Conservation (phyloP, 2,113 vertebrate species). For the Trochalopteron elliotii region DNA sequence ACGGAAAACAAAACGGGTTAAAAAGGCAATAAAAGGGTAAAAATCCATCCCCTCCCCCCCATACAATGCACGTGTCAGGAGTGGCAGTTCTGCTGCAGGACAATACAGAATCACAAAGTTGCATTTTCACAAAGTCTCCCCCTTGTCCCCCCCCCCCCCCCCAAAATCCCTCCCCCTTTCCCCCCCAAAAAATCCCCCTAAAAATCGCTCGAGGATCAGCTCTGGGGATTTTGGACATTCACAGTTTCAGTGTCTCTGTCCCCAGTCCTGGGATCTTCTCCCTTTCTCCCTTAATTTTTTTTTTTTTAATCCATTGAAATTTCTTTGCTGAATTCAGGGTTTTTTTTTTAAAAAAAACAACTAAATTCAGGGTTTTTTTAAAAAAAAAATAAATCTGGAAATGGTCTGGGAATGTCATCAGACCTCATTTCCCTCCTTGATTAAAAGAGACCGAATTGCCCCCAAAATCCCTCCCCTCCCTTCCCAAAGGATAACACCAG, state of each 20-base stretch:
- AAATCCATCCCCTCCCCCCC: neutral
- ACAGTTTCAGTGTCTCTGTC: conserved; percentile 50
- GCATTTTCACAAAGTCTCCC: neutral
- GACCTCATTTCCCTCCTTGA: neutral
- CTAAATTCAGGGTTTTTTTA: neutral
- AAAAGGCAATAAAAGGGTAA: conserved; percentile 18
- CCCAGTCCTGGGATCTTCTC: neutral
- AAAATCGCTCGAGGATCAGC: neutral
- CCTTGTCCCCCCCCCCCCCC: neutral
- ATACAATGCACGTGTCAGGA: neutral
- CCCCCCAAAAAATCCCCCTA: neutral
- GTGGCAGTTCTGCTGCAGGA: conserved; percentile 23
- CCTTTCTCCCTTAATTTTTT: no score
- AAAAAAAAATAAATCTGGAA: neutral
- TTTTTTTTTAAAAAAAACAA: neutral
- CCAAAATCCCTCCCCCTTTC: neutral
- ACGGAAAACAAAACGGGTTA: neutral
- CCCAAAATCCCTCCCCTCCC: neutral
- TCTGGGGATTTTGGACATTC: conserved; percentile 13
- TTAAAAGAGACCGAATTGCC: neutral
- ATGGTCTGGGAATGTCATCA: neutral
- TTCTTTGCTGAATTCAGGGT: neutral
- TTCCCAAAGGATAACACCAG: neutral
- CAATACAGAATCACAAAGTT: neutral
- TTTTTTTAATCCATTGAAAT: neutral